Percentiles rank a stretch among this genome's conserved stretches.
These are phyloP conservation scores for Trichoplusia ni DNA, from an alignment of 1,140 invertebrate genomes.

Conservation along the genomic window DNA sequence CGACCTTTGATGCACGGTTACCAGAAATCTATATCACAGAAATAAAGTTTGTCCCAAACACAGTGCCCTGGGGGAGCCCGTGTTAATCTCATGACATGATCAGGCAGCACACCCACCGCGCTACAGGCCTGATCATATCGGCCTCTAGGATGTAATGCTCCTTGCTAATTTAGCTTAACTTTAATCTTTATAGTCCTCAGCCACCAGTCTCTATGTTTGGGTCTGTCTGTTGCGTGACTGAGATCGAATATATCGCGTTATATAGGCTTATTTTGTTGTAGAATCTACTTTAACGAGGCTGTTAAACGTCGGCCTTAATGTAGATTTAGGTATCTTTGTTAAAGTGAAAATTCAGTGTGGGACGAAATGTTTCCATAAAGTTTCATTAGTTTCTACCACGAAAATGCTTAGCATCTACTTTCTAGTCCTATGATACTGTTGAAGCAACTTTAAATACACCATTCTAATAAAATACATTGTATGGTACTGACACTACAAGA, in stretches of 20 bases:
- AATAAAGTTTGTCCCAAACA: constrained; percentile 8
- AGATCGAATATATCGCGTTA: constrained; percentile 30
- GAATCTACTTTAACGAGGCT: constrained; percentile 24
- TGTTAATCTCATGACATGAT: constrained; percentile 16
- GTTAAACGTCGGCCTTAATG: neutral
- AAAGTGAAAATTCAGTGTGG: constrained; percentile 20
- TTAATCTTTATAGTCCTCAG: constrained; percentile 35
- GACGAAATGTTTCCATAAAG: neutral
- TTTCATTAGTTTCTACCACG: neutral
- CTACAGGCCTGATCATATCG: constrained; percentile 29
- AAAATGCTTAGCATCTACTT: too few relatives aligned
- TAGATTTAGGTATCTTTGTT: constrained; percentile 24
- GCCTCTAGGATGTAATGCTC: neutral
- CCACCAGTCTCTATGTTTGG: constrained; percentile 33
- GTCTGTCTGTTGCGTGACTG: constrained; percentile 33
- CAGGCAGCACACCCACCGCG: constrained; percentile 30
- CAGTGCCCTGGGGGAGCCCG: constrained; percentile 13
- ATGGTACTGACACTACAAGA: neutral
- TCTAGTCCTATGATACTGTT: too few relatives aligned
- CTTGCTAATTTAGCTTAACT: constrained; percentile 42
- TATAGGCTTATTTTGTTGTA: constrained; percentile 31
- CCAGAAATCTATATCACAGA: neutral
- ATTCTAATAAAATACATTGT: neutral
- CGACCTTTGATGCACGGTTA: neutral
- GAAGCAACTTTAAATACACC: neutral